These are phyloP conservation scores for Pygocentrus nattereri DNA, from an alignment of 2,797 vertebrate species.

Conservation along the genomic window DNA sequence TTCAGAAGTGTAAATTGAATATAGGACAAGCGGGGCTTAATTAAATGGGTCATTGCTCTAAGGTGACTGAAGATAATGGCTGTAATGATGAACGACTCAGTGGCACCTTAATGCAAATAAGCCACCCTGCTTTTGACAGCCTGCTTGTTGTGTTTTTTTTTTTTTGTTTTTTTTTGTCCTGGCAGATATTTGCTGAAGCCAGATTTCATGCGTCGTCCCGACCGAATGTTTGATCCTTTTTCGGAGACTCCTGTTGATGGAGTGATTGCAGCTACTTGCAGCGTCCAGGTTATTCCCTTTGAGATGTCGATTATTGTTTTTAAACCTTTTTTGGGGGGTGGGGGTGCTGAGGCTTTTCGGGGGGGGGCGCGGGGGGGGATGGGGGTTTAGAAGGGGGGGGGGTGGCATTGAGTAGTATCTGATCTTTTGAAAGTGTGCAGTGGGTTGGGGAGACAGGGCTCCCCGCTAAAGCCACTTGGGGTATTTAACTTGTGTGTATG, in stretches of 20 bases:
- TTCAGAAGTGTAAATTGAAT: slow-evolving; percentile 35
- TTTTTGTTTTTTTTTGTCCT: slow-evolving; percentile 25
- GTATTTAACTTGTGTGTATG: slow-evolving; percentile 7
- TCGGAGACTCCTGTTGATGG: slow-evolving; percentile 98
- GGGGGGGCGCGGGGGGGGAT: too few relatives aligned
- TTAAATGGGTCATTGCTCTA: slow-evolving; percentile 48
- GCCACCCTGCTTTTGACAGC: not conserved
- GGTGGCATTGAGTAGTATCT: not conserved
- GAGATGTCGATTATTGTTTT: not conserved
- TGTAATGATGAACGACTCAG: slow-evolving; percentile 14
- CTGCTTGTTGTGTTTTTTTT: too few relatives aligned
- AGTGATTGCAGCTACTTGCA: slow-evolving; percentile 97
- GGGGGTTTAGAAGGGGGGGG: too few relatives aligned
- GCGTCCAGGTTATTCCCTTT: slow-evolving; percentile 87
- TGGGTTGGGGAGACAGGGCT: not conserved
- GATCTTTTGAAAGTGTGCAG: not conserved
- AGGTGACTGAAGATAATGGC: slow-evolving; percentile 38
- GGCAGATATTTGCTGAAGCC: slow-evolving; percentile 88
- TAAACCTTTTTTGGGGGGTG: not conserved
- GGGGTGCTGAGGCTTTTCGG: too few relatives aligned
- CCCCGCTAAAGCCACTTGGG: not conserved
- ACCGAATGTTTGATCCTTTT: slow-evolving; percentile 96
- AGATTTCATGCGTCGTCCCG: slow-evolving; percentile 96
- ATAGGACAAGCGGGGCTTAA: slow-evolving; percentile 34
- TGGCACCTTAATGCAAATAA: slow-evolving; percentile 24